These are phyloP conservation scores for Anoplolepis gracilipes DNA, from an alignment of 1,140 invertebrate genomes.

Conservation along the genomic window DNA sequence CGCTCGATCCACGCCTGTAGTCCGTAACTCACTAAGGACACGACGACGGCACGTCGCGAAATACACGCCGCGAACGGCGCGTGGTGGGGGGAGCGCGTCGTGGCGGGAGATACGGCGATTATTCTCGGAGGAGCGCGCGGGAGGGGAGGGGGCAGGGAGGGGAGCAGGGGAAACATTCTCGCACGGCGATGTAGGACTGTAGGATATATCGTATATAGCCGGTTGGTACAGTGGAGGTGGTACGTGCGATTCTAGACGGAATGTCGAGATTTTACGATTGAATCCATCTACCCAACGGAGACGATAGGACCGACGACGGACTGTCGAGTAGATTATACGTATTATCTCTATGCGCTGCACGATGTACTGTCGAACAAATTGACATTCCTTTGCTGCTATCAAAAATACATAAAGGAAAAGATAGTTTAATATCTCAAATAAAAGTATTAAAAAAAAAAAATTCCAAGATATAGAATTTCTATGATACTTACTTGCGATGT, in stretches of 20 bases:
- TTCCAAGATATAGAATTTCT: background rate
- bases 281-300: slow-evolving; percentile 51
- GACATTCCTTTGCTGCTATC: background rate
- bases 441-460: background rate
- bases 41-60: slow-evolving; percentile 74
- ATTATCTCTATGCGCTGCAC: background rate
- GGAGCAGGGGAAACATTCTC: slow-evolving; percentile 8
- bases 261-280: slow-evolving; percentile 70
- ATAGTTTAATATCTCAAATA: background rate
- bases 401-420: background rate
- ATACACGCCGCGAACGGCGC: slow-evolving; percentile 69
- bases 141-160: background rate
- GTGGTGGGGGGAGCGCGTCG: slow-evolving; percentile 63
- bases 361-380: background rate
- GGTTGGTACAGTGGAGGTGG: slow-evolving; percentile 35
- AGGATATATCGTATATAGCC: slow-evolving; percentile 24
- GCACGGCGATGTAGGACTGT: slow-evolving; percentile 51
- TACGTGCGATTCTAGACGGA: slow-evolving; percentile 46
- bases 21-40: slow-evolving; percentile 82
- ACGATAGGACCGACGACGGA: slow-evolving; percentile 37
- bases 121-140: background rate
- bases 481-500: background rate
- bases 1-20: slow-evolving; percentile 72
- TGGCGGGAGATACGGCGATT: slow-evolving; percentile 43
- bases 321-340: slow-evolving; percentile 13